Conservation (phyloP, 2,797 vertebrate species). For the Acestrorhynchus altus region DNA sequence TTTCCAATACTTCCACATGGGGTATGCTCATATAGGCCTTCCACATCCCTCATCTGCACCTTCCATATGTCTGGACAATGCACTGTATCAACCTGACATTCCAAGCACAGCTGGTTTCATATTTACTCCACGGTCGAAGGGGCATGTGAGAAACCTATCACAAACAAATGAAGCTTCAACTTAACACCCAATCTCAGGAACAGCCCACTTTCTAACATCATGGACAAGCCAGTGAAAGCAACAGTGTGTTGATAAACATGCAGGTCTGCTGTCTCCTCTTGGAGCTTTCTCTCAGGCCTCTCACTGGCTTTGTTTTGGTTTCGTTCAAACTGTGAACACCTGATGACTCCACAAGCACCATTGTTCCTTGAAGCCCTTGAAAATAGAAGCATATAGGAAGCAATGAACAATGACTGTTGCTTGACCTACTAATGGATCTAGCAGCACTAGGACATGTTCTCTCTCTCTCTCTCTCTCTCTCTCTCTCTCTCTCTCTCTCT, state of each 20-base stretch:
- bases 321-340: conserved; percentile 57
- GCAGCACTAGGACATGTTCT: conserved; percentile 64
- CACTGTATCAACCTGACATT: conserved; percentile 62
- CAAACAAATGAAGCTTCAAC: conserved; percentile 23
- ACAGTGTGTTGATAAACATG: conserved; percentile 25
- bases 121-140: conserved; percentile 40
- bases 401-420: conserved; percentile 84
- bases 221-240: conserved; percentile 18
- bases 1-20: background rate
- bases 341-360: conserved; percentile 61
- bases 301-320: conserved; percentile 65
- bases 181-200: conserved; percentile 28
- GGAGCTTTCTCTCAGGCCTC: conserved; percentile 51
- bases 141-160: conserved; percentile 43
- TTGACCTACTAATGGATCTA: conserved; percentile 82
- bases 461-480: conserved; percentile 37
- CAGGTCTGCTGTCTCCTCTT: conserved; percentile 10
- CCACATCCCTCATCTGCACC: conserved; percentile 54
- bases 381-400: conserved; percentile 79
- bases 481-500: conserved; percentile 35
- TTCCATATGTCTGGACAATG: conserved; percentile 60
- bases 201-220: conserved; percentile 22
- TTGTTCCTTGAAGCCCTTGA: conserved; percentile 74
- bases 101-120: conserved; percentile 65
- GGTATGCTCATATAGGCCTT: conserved; percentile 56